Conservation (phyloP, 2,888 invertebrate species). For the Ochropleura plecta region DNA sequence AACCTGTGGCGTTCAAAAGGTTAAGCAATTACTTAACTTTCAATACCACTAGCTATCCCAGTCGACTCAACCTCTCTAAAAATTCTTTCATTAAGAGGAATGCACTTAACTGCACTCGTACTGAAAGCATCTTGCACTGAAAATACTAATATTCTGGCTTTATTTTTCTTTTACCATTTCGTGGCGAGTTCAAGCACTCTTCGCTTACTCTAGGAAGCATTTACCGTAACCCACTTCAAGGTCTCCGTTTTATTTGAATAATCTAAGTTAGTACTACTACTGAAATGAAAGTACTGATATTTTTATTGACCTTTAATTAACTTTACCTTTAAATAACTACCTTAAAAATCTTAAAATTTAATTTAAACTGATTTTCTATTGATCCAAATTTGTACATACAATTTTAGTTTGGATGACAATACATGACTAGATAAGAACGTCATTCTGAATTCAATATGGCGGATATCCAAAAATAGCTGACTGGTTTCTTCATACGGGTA, state of each 20-base stretch:
- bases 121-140: constrained; percentile 34
- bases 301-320: too few relatives aligned
- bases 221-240: constrained; percentile 13
- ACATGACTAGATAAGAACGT: too few relatives aligned
- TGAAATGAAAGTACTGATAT: not conserved
- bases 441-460: too few relatives aligned
- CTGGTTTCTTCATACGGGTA: too few relatives aligned
- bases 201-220: not conserved
- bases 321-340: too few relatives aligned
- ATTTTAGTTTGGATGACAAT: too few relatives aligned
- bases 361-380: too few relatives aligned
- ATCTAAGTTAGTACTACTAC: not conserved
- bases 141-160: constrained; percentile 33
- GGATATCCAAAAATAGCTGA: too few relatives aligned
- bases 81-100: constrained; percentile 38
- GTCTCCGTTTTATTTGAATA: constrained; percentile 5
- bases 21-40: not conserved
- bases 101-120: constrained; percentile 37
- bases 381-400: too few relatives aligned
- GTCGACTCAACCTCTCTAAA: constrained; percentile 20
- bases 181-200: constrained; percentile 17
- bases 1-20: too few relatives aligned
- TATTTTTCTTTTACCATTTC: constrained; percentile 45
- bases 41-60: not conserved
- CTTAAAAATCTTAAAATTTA: too few relatives aligned